phyloP scores from a whole-genome alignment of 2,797 vertebrate genomes.

The Schizopygopsis malacanthus region DNA sequence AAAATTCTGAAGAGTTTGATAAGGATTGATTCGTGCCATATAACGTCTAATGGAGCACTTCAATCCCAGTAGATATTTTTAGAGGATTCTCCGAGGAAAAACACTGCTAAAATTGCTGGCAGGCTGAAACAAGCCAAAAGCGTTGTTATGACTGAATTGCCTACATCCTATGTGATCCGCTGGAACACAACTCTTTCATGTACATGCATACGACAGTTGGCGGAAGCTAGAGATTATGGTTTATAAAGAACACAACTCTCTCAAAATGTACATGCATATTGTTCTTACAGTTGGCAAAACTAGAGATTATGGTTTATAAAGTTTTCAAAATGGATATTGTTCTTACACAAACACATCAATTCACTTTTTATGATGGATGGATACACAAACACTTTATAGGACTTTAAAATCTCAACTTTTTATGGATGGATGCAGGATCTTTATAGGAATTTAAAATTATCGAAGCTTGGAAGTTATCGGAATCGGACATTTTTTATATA shows the following conservation, averaged over 20 bases:
- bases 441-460: too few relatives aligned
- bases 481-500: too few relatives aligned
- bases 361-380: not conserved
- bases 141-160: not conserved
- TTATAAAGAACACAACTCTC: not conserved
- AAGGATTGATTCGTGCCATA: slow-evolving; percentile 10
- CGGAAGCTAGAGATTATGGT: not conserved
- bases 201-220: not conserved
- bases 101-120: not conserved
- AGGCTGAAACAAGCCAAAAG: not conserved
- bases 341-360: not conserved
- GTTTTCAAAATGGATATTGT: not conserved
- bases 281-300: too few relatives aligned
- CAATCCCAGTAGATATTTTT: not conserved
- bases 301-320: not conserved
- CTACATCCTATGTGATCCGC: not conserved
- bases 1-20: not conserved
- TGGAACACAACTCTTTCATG: not conserved
- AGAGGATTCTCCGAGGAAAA: not conserved
- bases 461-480: too few relatives aligned
- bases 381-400: not conserved
- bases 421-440: too few relatives aligned
- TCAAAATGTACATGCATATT: not conserved
- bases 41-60: not conserved
- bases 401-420: not conserved